Evolutionary conservation across 2,797 vertebrate species (phyloP), one percentile per base, ranked within the genome.

Genomic region (Cynodonichthys magdalenae): DNA sequence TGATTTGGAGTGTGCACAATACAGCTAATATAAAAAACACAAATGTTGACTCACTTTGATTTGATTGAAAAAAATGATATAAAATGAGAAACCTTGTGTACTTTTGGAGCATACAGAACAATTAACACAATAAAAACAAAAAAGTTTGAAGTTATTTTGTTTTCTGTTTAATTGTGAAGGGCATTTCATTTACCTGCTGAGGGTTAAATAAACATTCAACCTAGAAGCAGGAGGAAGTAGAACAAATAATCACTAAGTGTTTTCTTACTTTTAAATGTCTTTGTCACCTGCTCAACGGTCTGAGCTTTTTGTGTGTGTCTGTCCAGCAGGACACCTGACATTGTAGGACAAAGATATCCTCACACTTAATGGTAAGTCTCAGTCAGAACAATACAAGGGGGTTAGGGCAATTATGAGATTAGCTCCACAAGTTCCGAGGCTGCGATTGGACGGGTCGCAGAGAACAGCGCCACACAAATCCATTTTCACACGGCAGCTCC

Each of bases 361-460:
- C 75, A 53, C 87, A 82, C 75, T 81, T 93, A 92, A 93, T 91
- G 81, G 85, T 73, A 88, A 87, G 86, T 77, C 90, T 89, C 82
- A 69, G 85, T 75, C 79, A 85, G 91, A 93, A 95, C 89, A 94
- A 93, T 95, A 94, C 81, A 72, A 88, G 87, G 92, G 90, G 90
- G 88, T 90, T 92, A 88, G 91, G 77, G 89, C 93, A 94, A 95
- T 95, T 94, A 96, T 92, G 91, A 95, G 95, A 95, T 96, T 95
- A 95, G 93, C 84, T 89, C 79, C 81, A 93, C 87, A 87, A 87
- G 89, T 87, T 93, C 88, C 85, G 81, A 91, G 92, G 86, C 90
- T 68, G 86, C 87, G 82, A 93, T 93, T 94, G 92, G 88, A 93
- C 80, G 76, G 85, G 86, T 85, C 79, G 94, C 86, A 93, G 92